These are phyloP conservation scores for Tholera decimalis DNA, from an alignment of 2,888 invertebrate genomes.

Conservation along the genomic window DNA sequence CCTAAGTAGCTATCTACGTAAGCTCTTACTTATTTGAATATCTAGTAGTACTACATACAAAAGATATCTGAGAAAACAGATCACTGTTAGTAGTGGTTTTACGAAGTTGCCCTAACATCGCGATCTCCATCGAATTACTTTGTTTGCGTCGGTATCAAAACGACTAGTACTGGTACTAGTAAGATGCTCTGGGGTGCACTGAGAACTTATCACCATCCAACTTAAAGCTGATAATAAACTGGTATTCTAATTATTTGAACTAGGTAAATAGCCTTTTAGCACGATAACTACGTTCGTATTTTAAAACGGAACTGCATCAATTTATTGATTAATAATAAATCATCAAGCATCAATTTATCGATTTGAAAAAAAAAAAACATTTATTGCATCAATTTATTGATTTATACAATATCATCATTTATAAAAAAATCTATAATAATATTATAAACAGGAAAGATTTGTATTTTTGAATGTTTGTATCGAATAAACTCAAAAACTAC, in stretches of 20 bases:
- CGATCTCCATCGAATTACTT: slow-evolving; percentile 50
- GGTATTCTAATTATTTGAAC: neutral
- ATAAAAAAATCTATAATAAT: no score
- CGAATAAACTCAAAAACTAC: no score
- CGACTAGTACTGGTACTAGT: slow-evolving; percentile 38
- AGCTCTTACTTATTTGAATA: slow-evolving; percentile 15
- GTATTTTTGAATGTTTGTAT: no score
- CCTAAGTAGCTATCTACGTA: neutral
- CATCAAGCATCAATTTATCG: no score
- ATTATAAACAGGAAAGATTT: no score
- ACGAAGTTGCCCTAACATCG: slow-evolving; percentile 33
- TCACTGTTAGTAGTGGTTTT: slow-evolving; percentile 25
- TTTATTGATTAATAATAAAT: no score
- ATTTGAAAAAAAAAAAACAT: no score
- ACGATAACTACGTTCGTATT: neutral
- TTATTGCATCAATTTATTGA: no score
- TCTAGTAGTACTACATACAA: slow-evolving; percentile 4
- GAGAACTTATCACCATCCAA: slow-evolving; percentile 26
- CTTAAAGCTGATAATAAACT: slow-evolving; percentile 26
- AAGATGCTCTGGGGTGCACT: slow-evolving; percentile 30
- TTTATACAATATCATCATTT: no score
- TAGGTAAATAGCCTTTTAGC: slow-evolving; percentile 2
- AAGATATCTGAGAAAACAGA: slow-evolving; percentile 31
- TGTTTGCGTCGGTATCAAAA: slow-evolving; percentile 52
- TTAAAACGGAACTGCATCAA: slow-evolving; percentile 8